Percentiles rank a stretch among this genome's conserved stretches.
phyloP scores from a whole-genome alignment of 2,888 invertebrate species.

The Argyresthia albistria region DNA sequence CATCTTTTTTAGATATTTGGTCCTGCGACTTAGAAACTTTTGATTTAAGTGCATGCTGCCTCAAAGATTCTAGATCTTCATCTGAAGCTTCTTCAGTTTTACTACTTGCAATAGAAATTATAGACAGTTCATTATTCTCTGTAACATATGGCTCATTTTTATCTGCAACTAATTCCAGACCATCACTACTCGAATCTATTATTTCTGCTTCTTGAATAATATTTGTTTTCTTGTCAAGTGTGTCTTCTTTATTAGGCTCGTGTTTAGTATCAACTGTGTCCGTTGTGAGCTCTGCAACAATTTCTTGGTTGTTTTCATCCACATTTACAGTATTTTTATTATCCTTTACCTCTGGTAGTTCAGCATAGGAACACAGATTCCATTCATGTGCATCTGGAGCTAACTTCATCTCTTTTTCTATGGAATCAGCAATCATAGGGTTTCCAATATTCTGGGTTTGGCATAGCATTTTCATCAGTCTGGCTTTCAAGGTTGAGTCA shows the following conservation, averaged over 20 bases:
- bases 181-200: conserved; percentile 11
- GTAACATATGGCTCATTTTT: not conserved
- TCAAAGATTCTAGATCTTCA: conserved; percentile 55
- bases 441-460: conserved; percentile 14
- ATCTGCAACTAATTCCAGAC: not conserved
- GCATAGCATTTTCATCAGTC: conserved; percentile 51
- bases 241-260: too few relatives aligned
- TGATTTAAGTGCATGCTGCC: conserved; percentile 59
- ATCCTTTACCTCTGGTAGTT: too few relatives aligned
- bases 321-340: not conserved
- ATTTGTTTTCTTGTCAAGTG: not conserved
- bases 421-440: too few relatives aligned
- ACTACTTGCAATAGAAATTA: conserved; percentile 9
- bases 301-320: conserved; percentile 10
- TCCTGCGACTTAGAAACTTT: conserved; percentile 35
- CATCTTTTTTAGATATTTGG: conserved; percentile 12
- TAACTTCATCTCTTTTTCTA: too few relatives aligned
- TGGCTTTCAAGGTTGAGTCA: conserved; percentile 43
- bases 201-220: conserved; percentile 20
- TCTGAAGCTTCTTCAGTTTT: conserved; percentile 41
- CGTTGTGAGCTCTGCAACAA: conserved; percentile 2
- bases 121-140: not conserved
- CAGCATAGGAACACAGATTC: too few relatives aligned
- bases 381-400: too few relatives aligned
- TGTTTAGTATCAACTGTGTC: too few relatives aligned